These are phyloP conservation scores for Danio tinwini DNA, from an alignment of 2,797 vertebrate genomes.

Conservation along the genomic window DNA sequence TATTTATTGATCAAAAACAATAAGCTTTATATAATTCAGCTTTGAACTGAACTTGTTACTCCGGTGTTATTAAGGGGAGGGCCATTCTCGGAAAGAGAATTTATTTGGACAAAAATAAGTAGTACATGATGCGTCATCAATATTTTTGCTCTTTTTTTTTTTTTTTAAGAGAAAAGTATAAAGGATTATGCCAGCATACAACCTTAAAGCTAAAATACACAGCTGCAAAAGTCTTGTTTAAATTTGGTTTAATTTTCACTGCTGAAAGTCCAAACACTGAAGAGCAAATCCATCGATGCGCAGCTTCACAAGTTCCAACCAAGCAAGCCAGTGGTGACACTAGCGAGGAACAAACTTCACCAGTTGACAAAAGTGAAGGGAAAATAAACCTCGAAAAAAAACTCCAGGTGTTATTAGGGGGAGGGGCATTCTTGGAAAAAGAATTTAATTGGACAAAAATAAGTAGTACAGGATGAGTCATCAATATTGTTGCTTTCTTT, in stretches of 20 bases:
- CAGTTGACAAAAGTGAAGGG: no score
- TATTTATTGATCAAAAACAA: no score
- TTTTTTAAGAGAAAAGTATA: background rate
- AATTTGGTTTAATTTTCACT: no score
- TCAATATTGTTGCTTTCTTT: conserved; percentile 15
- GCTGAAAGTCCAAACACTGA: no score
- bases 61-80: background rate
- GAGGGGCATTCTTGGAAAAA: background rate
- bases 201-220: no score
- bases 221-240: background rate
- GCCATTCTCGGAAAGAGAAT: background rate
- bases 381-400: no score
- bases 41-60: background rate
- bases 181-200: background rate
- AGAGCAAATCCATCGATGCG: no score
- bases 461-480: conserved; percentile 14
- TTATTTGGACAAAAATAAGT: conserved; percentile 1
- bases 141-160: conserved; percentile 8
- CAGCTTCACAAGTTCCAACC: no score
- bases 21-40: background rate
- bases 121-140: conserved; percentile 15
- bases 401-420: no score
- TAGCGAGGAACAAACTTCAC: no score
- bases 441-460: background rate
- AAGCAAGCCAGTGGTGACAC: no score